These are phyloP conservation scores for Caenorhabditis parvicauda DNA, from an alignment of 2,888 invertebrate species.

Conservation along the genomic window DNA sequence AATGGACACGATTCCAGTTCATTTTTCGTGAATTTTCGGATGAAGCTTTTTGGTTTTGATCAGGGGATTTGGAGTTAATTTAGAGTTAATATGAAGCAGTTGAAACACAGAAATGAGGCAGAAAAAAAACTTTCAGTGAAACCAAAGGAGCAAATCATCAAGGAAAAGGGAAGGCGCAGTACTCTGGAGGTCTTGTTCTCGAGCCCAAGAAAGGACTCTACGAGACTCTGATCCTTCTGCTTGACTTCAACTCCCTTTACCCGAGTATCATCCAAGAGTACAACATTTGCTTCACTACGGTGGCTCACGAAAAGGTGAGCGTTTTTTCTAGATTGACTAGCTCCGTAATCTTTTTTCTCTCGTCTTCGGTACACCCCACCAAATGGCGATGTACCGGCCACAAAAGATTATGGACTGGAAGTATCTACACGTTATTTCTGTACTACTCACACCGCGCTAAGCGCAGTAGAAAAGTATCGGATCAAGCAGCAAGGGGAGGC, in stretches of 20 bases:
- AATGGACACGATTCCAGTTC: too few species aligned
- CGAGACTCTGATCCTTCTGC: slow-evolving; percentile 86
- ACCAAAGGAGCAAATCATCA: slow-evolving; percentile 11
- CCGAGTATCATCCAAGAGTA: slow-evolving; percentile 99
- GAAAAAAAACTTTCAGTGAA: neutral
- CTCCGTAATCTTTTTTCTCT: too few species aligned
- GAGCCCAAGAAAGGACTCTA: slow-evolving; percentile 97
- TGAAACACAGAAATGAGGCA: too few species aligned
- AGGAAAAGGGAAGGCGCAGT: slow-evolving; percentile 64
- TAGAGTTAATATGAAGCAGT: too few species aligned
- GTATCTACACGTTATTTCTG: too few species aligned
- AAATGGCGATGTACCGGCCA: too few species aligned
- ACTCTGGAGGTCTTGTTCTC: slow-evolving; percentile 85
- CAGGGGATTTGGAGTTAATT: too few species aligned
- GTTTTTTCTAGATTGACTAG: neutral
- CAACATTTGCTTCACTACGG: slow-evolving; percentile 96
- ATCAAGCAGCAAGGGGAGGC: neutral
- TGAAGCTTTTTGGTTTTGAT: too few species aligned
- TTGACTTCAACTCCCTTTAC: slow-evolving; percentile 99
- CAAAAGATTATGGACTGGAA: too few species aligned
- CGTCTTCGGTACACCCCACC: too few species aligned
- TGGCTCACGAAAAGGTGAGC: slow-evolving; percentile 44
- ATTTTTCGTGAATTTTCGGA: too few species aligned
- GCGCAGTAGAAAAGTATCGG: neutral
- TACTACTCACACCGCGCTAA: too few species aligned